A percentile compares a stretch with the other conserved stretches of the same genome.
Evolutionary conservation across 2,113 vertebrate species (phyloP).

Genomic region (Chaetura pelagica): DNA sequence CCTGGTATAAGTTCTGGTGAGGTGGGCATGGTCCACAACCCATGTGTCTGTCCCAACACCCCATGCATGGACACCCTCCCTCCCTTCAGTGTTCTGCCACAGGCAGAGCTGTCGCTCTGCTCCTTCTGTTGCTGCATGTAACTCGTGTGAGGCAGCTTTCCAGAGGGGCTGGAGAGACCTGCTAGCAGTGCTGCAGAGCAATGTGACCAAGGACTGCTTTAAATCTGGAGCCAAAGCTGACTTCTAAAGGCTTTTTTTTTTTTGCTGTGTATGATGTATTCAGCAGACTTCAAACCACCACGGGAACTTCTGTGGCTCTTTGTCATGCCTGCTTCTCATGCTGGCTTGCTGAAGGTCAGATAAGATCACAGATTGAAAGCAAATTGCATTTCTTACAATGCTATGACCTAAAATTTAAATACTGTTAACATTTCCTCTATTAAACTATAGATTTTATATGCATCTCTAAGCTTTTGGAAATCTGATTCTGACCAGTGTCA

Average conservation of each 20-base stretch:
- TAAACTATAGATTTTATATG: not conserved
- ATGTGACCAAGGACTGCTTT: not conserved
- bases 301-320: not conserved
- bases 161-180: not conserved
- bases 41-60: not conserved
- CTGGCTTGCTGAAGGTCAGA: not conserved
- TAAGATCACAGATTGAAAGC: not conserved
- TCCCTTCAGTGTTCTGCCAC: fast-evolving
- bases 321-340: not conserved
- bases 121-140: not conserved
- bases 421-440: not conserved
- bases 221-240: not conserved
- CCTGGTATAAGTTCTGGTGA: not conserved
- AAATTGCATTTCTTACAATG: not conserved
- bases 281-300: not conserved
- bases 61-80: fast-evolving
- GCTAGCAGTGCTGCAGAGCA: not conserved
- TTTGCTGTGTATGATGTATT: not conserved
- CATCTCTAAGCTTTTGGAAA: not conserved
- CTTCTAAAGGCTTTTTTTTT: not conserved
- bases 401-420: not conserved
- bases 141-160: not conserved
- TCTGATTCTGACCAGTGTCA: not conserved
- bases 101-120: fast-evolving
- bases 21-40: not conserved